Base-by-base conservation (phyloP, 2,113 vertebrate genomes). In the Esox niger region DNA sequence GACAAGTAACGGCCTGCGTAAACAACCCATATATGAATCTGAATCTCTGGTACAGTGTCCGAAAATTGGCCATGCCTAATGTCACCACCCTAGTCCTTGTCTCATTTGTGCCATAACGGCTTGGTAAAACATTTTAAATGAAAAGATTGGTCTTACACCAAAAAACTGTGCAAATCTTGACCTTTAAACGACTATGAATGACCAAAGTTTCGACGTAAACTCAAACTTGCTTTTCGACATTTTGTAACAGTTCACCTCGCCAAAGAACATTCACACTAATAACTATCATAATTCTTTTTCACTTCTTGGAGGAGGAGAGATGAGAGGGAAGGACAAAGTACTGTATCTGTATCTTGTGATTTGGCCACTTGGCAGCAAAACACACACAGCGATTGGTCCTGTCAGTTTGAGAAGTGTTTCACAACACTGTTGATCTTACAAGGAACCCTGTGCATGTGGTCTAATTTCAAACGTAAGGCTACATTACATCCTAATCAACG, bases 211-310 rank as follows among this genome's bases (percentile, higher is more conserved):
- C 20, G 13, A 29, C 55, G n/a, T n/a, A 57, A 11, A 27, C 23
- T 11, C 27, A 13, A 25, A 25, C 38, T 4, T 43, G 38, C 10
- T 6, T 7, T 35, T 38, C 27, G 61, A 46, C 25, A 26, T 63
- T 38, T 63, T 63, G 61, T 26, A 47, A 47, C 33, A 63, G 61
- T 13, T 35, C 15, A 27, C 25, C 46, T 43, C n/a, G 38, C 60
- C 38, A 43, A 43, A 43, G 17, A 17, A 4, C 13, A 38, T 38
- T 38, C 35, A 38, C 13, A 43, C 38, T 43, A 43, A 17, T 43
- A 0, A 43, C 17, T 4, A 33, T 3, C 32, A 33, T 33, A 2
- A 2, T 43, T 43, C 0, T 43, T 43, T 43, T 43, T 43, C 38
- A 43, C 15, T 43, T 43, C 38, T 43, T 43, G 38, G 38, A 43